Evolutionary conservation across 1,140 invertebrate species (phyloP).

Genomic region (Aplysia californica): DNA sequence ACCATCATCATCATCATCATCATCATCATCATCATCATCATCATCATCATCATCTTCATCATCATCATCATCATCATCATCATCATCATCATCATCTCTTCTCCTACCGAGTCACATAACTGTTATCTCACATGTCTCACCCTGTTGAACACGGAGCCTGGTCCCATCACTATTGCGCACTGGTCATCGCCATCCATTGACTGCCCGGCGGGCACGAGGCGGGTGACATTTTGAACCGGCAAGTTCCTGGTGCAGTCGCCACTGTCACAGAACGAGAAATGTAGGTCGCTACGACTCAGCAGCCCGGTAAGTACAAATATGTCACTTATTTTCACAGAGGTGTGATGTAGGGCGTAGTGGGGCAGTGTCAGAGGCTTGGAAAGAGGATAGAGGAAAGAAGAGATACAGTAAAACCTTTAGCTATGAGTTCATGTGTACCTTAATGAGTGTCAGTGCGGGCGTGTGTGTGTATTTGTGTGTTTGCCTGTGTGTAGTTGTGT

Average conservation of each 20-base stretch:
- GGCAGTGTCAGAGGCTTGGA: neutral
- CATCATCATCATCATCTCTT: no score
- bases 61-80: no score
- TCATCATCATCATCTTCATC: no score
- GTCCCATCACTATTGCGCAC: neutral
- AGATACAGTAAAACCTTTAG: neutral
- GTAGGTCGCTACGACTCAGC: neutral
- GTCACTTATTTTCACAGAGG: neutral
- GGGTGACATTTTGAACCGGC: no score
- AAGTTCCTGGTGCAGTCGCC: neutral
- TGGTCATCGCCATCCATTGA: neutral
- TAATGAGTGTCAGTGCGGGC: no score
- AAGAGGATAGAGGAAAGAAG: neutral
- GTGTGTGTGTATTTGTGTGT: no score
- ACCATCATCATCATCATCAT: no score
- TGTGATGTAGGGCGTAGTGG: neutral
- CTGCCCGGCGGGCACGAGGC: no score
- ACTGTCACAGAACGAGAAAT: neutral
- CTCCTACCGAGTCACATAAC: no score
- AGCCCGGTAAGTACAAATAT: neutral
- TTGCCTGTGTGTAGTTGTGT: no score
- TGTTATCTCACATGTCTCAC: no score
- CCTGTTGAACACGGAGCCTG: neutral
- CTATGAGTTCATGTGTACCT: neutral
- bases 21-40: no score